These are phyloP conservation scores for Nebria ingens DNA, from an alignment of 1,140 invertebrate genomes.

Conservation along the genomic window DNA sequence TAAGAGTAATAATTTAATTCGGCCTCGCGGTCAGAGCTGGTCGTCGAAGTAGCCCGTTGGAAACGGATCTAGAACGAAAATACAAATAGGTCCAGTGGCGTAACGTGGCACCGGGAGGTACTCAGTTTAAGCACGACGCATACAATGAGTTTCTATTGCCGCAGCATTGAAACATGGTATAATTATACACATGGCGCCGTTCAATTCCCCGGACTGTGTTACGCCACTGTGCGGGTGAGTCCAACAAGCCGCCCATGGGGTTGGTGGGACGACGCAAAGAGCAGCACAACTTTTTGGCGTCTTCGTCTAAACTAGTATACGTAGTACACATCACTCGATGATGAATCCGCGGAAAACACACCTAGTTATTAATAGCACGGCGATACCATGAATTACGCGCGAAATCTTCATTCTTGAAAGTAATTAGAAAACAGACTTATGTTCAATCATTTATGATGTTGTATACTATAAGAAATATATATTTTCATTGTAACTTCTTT, in stretches of 20 bases:
- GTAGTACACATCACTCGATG: background rate
- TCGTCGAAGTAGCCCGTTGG: slow-evolving; percentile 1
- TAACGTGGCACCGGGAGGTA: background rate
- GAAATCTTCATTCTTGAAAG: background rate
- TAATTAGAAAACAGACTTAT: background rate
- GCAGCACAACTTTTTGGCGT: background rate
- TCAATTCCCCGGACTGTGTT: background rate
- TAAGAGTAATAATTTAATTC: background rate
- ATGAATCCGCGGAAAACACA: background rate
- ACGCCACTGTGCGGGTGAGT: slow-evolving; percentile 1
- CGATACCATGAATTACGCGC: background rate
- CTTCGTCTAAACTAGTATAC: slow-evolving; percentile 1
- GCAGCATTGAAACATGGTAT: too few species aligned
- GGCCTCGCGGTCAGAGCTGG: background rate
- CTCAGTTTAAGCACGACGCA: too few species aligned
- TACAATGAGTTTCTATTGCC: too few species aligned
- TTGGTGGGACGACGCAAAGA: background rate
- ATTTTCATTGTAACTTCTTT: too few species aligned
- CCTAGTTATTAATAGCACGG: background rate
- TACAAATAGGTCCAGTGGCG: slow-evolving; percentile 6
- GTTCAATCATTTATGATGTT: too few species aligned
- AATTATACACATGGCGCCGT: too few species aligned
- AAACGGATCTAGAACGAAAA: slow-evolving; percentile 7
- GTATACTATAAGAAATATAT: too few species aligned
- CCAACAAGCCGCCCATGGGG: background rate